Evolutionary conservation across 2,797 vertebrate species (phyloP).

Genomic region (Microhierax caerulescens): DNA sequence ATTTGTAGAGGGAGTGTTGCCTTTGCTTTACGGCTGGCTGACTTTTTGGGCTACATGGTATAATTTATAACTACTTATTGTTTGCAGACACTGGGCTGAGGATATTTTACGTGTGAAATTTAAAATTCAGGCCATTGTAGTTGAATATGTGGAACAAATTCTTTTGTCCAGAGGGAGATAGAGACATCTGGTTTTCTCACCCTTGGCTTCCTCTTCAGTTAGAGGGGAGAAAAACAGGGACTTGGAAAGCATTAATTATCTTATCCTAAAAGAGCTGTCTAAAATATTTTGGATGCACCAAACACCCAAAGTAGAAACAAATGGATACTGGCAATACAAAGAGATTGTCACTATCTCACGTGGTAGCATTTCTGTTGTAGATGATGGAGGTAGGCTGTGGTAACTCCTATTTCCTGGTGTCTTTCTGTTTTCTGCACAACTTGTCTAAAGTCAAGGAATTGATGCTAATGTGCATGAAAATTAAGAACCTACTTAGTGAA

Average conservation of each 20-base stretch:
- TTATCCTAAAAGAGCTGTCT: not conserved
- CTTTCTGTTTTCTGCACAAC: not conserved
- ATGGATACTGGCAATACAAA: not conserved
- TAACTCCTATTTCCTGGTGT: not conserved
- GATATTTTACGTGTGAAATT: not conserved
- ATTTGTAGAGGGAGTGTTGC: not conserved
- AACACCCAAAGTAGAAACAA: not conserved
- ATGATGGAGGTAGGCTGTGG: not conserved
- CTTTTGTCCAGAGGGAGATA: not conserved
- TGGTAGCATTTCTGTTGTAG: not conserved
- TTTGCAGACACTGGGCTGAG: not conserved
- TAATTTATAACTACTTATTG: slow-evolving; percentile 22
- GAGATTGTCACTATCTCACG: not conserved
- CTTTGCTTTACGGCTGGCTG: slow-evolving; percentile 12
- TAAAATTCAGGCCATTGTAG: not conserved
- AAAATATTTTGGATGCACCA: not conserved
- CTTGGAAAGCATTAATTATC: not conserved
- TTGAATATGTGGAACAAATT: not conserved
- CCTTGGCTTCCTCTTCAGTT: not conserved
- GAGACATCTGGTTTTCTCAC: not conserved
- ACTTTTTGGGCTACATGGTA: not conserved
- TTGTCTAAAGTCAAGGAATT: not conserved
- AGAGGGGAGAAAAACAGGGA: not conserved
- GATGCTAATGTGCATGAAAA: not conserved
- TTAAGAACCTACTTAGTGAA: not conserved